Base-by-base conservation (phyloP, 2,113 vertebrate species). In the Phaethornis superciliosus region DNA sequence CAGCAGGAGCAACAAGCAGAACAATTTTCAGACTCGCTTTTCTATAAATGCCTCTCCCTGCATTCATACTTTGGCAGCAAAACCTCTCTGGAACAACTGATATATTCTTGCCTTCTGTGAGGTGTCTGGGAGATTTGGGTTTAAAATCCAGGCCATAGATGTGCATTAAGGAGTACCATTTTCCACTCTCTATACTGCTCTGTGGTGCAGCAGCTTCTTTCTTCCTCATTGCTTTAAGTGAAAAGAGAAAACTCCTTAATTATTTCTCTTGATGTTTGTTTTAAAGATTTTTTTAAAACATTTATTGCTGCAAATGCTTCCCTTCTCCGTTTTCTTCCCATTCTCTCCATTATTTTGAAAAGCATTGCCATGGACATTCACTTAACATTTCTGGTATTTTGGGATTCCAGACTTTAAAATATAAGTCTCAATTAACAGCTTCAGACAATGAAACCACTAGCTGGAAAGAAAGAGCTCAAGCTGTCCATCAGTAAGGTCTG, bases 401-500 rank as follows among this genome's bases (percentile, higher is more conserved):
- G 60, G 71, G 79, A 94, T 93, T 85, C 63, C 81, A 86, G 46
- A 60, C 35, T 81, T 79, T 42, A 90, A 90, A 89, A 90, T 68
- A 4, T 12, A 79, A 65, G 44, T 68, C 79, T 95, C 47, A 78
- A 52, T 91, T 74, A 85, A 9, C 85, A 93, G 62, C 47, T 91
- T 83, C 85, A 93, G 85, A 95, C 60, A 95, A 90, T 56, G 64
- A 94, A 89, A 91, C 85, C n/a, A 33, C 87, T 71, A 72, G 81
- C 24, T 74, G 83, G 71, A 93, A 83, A 88, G 79, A 81, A 75
- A 44, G 42, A 90, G 30, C 32, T 68, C 68, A 82, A 91, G 78
- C 55, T 91, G 78, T 69, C 89, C 63, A 62, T 88, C 44, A 47
- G 40, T 30, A 51, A 44, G 3, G 3, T 33, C 63, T 64, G 70